Conservation (phyloP, 2,113 vertebrate species). For the Nerophis lumbriciformis region DNA sequence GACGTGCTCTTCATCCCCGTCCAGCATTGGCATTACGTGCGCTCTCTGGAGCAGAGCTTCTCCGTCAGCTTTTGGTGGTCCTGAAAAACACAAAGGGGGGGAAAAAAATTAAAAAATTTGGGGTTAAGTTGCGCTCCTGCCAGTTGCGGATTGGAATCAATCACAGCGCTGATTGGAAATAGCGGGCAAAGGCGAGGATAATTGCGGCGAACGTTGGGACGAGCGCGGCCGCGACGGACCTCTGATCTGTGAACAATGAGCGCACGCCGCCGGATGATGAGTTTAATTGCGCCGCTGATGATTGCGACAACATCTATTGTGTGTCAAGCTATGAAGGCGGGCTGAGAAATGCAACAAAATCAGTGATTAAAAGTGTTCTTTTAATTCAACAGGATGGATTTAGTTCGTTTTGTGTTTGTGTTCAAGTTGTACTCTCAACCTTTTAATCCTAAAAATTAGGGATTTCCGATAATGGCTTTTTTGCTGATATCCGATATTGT, state of each 20-base stretch:
- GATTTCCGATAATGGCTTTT: no score
- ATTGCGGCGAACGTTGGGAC: constrained; percentile 35
- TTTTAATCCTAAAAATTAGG: constrained; percentile 1
- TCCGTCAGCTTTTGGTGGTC: constrained; percentile 98
- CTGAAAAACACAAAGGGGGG: constrained; percentile 48
- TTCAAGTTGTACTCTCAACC: constrained; percentile 56
- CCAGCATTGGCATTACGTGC: constrained; percentile 88
- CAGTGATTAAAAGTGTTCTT: constrained; percentile 38
- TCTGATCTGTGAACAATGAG: constrained; percentile 43
- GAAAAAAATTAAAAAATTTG: not conserved
- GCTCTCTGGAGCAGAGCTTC: constrained; percentile 87
- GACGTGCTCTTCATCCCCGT: constrained; percentile 89
- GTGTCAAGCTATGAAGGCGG: constrained; percentile 26
- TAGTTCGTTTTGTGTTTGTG: constrained; percentile 39
- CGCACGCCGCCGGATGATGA: constrained; percentile 44
- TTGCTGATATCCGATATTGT: no score
- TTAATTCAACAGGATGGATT: constrained; percentile 44
- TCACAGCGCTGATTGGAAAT: not conserved
- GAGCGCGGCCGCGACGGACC: constrained; percentile 28
- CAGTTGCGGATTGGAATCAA: constrained; percentile 16
- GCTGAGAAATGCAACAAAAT: constrained; percentile 17
- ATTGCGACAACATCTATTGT: constrained; percentile 38
- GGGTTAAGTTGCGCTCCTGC: not conserved
- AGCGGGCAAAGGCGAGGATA: constrained; percentile 21
- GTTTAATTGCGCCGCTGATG: constrained; percentile 39